Percentiles rank a stretch among this genome's conserved stretches.
phyloP scores from a whole-genome alignment of 2,888 invertebrate species.

The Psococerastis gibbosa region DNA sequence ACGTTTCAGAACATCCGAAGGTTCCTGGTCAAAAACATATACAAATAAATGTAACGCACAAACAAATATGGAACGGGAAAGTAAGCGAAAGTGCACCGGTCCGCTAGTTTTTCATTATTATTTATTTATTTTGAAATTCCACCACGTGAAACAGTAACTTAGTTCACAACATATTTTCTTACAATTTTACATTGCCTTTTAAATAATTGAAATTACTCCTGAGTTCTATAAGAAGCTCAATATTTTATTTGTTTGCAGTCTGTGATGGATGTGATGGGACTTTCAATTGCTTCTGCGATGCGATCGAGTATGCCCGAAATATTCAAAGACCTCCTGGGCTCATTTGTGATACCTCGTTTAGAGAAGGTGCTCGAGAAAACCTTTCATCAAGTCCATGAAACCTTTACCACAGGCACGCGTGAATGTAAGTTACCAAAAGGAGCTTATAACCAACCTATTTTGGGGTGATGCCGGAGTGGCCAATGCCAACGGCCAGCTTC shows the following conservation, averaged over 20 bases:
- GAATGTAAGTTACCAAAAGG: conserved; percentile 85
- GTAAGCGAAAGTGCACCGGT: too few species aligned
- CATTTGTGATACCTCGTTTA: conserved; percentile 63
- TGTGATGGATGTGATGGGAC: conserved; percentile 53
- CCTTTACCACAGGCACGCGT: conserved; percentile 72
- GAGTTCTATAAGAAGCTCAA: conserved; percentile 6
- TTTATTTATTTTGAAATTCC: too few species aligned
- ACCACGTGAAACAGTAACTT: background rate
- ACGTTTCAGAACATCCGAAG: too few species aligned
- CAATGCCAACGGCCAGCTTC: too few species aligned
- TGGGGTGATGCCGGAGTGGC: too few species aligned
- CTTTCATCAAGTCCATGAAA: conserved; percentile 75
- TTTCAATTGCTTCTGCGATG: conserved; percentile 45
- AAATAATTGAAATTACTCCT: conserved; percentile 11
- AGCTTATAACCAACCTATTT: too few species aligned
- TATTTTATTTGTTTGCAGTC: conserved; percentile 29
- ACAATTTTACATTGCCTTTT: conserved; percentile 7
- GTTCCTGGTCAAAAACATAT: too few species aligned
- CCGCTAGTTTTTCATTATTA: too few species aligned
- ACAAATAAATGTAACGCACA: too few species aligned
- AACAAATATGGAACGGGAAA: too few species aligned
- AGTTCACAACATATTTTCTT: conserved; percentile 10
- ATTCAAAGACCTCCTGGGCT: conserved; percentile 58
- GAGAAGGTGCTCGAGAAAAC: conserved; percentile 72
- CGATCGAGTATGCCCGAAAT: conserved; percentile 54